phyloP scores from a whole-genome alignment of 1,140 invertebrate species.

The Bombus breviceps region DNA sequence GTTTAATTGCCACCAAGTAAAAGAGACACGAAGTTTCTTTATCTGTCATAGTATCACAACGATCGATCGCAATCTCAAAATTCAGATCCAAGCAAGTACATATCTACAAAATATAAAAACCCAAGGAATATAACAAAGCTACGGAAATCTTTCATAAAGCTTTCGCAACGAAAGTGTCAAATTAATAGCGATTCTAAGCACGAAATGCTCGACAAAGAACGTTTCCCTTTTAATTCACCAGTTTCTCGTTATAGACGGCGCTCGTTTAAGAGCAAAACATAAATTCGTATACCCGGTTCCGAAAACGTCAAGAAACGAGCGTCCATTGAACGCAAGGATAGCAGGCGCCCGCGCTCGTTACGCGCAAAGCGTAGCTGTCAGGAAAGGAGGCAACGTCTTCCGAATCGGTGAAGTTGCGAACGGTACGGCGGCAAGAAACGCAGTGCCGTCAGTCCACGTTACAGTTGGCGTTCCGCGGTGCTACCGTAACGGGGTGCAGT shows the following conservation, averaged over 20 bases:
- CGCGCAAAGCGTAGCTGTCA: slow-evolving; percentile 15
- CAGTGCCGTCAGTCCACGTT: slow-evolving; percentile 22
- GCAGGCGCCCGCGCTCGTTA: slow-evolving; percentile 33
- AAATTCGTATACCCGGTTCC: background rate
- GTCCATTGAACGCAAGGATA: background rate
- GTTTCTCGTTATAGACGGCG: background rate
- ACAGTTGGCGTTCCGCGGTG: slow-evolving; percentile 37
- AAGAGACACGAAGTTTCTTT: too few relatives aligned
- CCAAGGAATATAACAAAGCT: too few relatives aligned
- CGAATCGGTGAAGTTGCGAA: slow-evolving; percentile 58
- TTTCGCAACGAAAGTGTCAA: too few relatives aligned
- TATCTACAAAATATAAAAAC: too few relatives aligned
- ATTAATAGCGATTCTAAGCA: background rate
- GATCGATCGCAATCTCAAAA: too few relatives aligned
- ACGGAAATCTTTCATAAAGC: too few relatives aligned
- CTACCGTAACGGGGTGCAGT: slow-evolving; percentile 62
- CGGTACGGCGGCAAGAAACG: slow-evolving; percentile 51
- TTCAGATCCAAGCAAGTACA: too few relatives aligned
- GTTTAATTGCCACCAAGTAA: too few relatives aligned
- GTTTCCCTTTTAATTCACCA: background rate
- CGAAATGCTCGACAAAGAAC: background rate
- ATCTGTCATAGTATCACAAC: too few relatives aligned
- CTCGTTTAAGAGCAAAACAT: background rate
- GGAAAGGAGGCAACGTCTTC: slow-evolving; percentile 58
- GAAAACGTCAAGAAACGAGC: background rate